Evolutionary conservation across 1,140 invertebrate species (phyloP).

Genomic region (Coboldia fuscipes): DNA sequence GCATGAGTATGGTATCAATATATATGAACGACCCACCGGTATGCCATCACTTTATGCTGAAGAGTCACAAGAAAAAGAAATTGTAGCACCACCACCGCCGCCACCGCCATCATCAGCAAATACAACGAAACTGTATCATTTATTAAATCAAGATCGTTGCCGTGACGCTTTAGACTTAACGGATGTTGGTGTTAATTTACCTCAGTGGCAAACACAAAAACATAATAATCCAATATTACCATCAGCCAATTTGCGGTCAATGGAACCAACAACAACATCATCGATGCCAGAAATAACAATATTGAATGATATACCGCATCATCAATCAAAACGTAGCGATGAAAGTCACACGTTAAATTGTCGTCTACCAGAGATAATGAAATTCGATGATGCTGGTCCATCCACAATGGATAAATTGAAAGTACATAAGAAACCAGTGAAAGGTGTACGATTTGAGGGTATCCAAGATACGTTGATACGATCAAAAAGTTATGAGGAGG

Average conservation of each 20-base stretch:
- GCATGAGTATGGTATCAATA: no score
- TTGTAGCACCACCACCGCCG: no score
- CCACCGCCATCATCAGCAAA: no score
- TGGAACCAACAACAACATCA: not conserved
- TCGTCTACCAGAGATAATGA: not conserved
- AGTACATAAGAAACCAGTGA: not conserved
- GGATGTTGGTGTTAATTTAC: not conserved
- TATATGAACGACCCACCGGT: no score
- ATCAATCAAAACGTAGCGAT: no score
- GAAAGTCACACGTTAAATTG: no score
- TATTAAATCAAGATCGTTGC: no score
- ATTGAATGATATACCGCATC: no score
- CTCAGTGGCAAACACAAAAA: not conserved
- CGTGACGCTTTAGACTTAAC: not conserved
- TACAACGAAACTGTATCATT: no score
- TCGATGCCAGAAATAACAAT: not conserved
- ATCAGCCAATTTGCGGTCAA: not conserved
- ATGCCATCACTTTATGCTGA: no score
- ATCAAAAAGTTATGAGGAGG: no score
- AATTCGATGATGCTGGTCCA: not conserved
- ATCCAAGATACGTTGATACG: not conserved
- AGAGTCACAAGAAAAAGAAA: not conserved
- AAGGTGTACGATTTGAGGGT: not conserved
- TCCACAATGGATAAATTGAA: not conserved
- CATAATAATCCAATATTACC: not conserved